phyloP scores from a whole-genome alignment of 2,888 invertebrate species.

The Catocala fraxini region DNA sequence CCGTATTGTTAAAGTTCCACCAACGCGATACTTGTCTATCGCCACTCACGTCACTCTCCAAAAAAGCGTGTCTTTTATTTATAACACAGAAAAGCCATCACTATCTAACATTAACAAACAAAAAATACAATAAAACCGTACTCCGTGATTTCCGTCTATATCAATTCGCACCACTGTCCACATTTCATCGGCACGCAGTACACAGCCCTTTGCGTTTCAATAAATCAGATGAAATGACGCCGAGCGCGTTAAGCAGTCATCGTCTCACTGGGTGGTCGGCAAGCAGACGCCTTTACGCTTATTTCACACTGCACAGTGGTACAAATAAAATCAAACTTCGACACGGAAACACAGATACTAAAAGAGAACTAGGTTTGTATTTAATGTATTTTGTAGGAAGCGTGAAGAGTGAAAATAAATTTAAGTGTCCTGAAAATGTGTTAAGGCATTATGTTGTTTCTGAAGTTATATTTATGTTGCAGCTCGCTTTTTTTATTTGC shows the following conservation, averaged over 20 bases:
- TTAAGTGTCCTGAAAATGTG: constrained; percentile 34
- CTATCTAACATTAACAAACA: background rate
- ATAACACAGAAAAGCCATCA: constrained; percentile 1
- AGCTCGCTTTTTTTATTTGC: no score
- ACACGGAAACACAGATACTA: constrained; percentile 68
- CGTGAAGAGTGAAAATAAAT: constrained; percentile 43
- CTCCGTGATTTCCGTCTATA: constrained; percentile 9
- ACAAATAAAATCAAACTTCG: constrained; percentile 74
- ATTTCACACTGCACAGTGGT: constrained; percentile 76
- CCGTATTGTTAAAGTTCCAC: background rate
- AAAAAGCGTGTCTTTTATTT: background rate
- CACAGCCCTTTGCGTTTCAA: constrained; percentile 74
- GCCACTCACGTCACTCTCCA: background rate
- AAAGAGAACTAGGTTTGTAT: constrained; percentile 56
- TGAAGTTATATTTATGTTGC: background rate
- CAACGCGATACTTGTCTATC: no score
- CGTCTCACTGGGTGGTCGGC: constrained; percentile 83
- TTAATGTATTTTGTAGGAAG: constrained; percentile 24
- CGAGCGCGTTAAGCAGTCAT: constrained; percentile 81
- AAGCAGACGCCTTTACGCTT: constrained; percentile 76
- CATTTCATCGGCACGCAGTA: constrained; percentile 56
- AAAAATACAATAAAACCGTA: constrained; percentile 1
- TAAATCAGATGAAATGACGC: constrained; percentile 86
- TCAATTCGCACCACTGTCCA: constrained; percentile 30
- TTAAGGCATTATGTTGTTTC: constrained; percentile 18